Evolutionary conservation across 2,797 vertebrate genomes (phyloP).

Genomic region (Lacerta viridis): DNA sequence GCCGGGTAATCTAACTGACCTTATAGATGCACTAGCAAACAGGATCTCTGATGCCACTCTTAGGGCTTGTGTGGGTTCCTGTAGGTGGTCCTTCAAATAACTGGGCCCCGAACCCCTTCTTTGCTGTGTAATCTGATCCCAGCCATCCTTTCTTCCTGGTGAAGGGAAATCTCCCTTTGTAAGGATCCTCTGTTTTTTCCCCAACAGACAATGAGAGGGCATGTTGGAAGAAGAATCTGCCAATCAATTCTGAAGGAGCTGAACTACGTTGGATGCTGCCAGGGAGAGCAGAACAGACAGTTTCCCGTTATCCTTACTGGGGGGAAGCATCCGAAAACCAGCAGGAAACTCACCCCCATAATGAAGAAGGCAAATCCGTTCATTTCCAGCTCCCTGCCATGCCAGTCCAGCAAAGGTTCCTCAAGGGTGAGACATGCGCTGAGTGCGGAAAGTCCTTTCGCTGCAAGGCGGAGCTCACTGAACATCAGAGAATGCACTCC

Average conservation of each 20-base stretch:
- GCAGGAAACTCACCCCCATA: not conserved
- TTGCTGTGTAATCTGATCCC: not conserved
- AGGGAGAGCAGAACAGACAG: not conserved
- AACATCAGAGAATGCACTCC: conserved; percentile 75
- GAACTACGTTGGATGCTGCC: not conserved
- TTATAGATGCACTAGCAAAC: too few species aligned
- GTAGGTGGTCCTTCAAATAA: not conserved
- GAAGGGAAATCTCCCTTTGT: not conserved
- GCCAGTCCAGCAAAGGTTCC: conserved; percentile 70
- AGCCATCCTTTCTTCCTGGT: not conserved
- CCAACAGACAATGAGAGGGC: not conserved
- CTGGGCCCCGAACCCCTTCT: not conserved
- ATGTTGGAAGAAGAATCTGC: conserved; percentile 11
- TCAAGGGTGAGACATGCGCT: conserved; percentile 77
- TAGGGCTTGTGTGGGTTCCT: too few species aligned
- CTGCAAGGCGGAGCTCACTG: conserved; percentile 72
- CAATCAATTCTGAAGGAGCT: not conserved
- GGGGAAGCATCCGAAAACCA: not conserved
- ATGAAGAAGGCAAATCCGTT: not conserved
- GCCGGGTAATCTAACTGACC: too few species aligned
- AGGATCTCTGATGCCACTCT: too few species aligned
- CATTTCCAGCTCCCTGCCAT: conserved; percentile 15
- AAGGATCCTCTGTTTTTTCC: not conserved
- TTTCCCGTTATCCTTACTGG: not conserved
- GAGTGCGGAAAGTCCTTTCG: conserved; percentile 78